A percentile compares a stretch with the other conserved stretches of the same genome.
phyloP scores from a whole-genome alignment of 1,140 invertebrate genomes.

The Drosophila kurseongensis region DNA sequence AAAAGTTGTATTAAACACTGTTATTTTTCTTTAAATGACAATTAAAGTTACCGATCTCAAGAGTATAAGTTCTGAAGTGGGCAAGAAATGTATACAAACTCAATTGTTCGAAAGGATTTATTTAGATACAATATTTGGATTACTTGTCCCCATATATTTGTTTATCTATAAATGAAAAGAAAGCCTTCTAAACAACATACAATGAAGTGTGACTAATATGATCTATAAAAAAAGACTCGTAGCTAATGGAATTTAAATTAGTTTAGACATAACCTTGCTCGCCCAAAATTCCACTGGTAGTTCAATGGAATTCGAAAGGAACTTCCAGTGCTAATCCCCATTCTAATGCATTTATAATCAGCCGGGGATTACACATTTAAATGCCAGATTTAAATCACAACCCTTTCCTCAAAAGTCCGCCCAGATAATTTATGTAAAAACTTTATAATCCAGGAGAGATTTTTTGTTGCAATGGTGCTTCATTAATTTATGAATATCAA shows the following conservation, averaged over 20 bases:
- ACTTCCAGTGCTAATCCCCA: slow-evolving; percentile 23
- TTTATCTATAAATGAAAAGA: too few relatives aligned
- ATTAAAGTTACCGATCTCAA: too few relatives aligned
- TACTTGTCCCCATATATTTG: too few relatives aligned
- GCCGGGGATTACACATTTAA: slow-evolving; percentile 61
- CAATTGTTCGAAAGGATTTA: too few relatives aligned
- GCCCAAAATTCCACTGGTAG: not conserved
- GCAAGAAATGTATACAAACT: too few relatives aligned
- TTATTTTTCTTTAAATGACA: too few relatives aligned
- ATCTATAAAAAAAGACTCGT: too few relatives aligned
- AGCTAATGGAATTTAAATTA: slow-evolving; percentile 19
- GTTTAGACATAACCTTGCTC: not conserved
- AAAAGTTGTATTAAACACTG: too few relatives aligned
- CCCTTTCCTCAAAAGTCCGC: slow-evolving; percentile 5
- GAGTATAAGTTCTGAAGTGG: too few relatives aligned
- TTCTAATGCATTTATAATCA: slow-evolving; percentile 60
- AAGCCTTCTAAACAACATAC: too few relatives aligned
- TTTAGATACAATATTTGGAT: too few relatives aligned
- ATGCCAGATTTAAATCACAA: slow-evolving; percentile 51
- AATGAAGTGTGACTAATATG: too few relatives aligned
- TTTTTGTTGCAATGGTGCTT: slow-evolving; percentile 63
- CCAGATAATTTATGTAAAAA: slow-evolving; percentile 73
- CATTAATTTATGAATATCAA: slow-evolving; percentile 83
- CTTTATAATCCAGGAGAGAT: slow-evolving; percentile 54
- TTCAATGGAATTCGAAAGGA: slow-evolving; percentile 22